Percentiles rank a stretch among this genome's conserved stretches.
These are phyloP conservation scores for Sinodicranocentrus sp. DNA, from an alignment of 2,888 invertebrate genomes.

Conservation along the genomic window DNA sequence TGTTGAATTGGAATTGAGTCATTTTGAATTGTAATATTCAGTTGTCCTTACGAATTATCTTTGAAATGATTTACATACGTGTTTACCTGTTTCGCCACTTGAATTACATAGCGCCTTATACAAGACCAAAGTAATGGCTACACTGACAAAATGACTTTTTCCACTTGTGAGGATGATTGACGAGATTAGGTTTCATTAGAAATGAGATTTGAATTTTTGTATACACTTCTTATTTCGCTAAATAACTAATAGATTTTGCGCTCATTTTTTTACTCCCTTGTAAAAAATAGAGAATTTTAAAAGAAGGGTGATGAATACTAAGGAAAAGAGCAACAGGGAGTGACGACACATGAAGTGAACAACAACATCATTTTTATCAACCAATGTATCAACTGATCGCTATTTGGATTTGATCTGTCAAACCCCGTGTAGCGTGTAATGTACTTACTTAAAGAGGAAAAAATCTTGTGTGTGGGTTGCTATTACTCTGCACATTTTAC, in stretches of 20 bases:
- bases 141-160: constrained; percentile 33
- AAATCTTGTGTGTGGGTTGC: constrained; percentile 4
- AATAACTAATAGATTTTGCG: constrained; percentile 7
- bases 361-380: constrained; percentile 41
- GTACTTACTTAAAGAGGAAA: no score
- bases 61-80: not conserved
- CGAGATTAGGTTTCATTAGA: constrained; percentile 57
- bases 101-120: no score
- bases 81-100: no score
- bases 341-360: constrained; percentile 32
- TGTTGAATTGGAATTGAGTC: constrained; percentile 10
- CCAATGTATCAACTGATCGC: constrained; percentile 41
- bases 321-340: constrained; percentile 34
- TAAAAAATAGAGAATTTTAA: constrained; percentile 27
- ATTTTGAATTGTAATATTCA: constrained; percentile 6
- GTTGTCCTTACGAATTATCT: not conserved
- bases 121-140: not conserved
- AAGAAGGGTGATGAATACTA: no score
- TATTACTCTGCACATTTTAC: no score
- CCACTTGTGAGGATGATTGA: constrained; percentile 55
- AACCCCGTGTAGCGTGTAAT: not conserved
- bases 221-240: constrained; percentile 10
- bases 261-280: not conserved
- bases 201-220: constrained; percentile 50
- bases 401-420: constrained; percentile 34